Base-by-base conservation (phyloP, 2,113 vertebrate species). In the Cranoglanis bouderius region DNA sequence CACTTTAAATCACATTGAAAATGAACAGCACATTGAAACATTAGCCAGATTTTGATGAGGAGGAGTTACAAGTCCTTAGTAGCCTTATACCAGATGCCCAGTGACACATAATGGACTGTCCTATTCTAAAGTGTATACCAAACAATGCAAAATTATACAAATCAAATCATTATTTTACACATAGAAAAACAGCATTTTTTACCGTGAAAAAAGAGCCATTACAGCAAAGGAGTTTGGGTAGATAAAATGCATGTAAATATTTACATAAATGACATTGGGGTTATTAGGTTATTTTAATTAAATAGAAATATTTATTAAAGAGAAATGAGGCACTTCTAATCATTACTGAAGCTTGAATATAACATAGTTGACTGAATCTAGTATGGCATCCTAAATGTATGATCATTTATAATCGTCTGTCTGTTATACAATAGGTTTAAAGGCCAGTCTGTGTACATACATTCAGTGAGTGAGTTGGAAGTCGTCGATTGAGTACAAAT, bases 141-240 rank as follows among this genome's bases (percentile, higher is more conserved):
- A 90, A 77, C 46, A 84, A 89, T 92, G 32, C n/a, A 84, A 82
- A 82, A 89, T 88, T 90, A 90, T 93, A 87, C 90, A 93, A 75
- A 91, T 88, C 10, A 53, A 14, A 90, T 87, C 88, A 86, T 90
- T 40, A 67, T 84, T 57, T 92, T 93, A 91, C 92, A 94, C 90
- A 89, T 90, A 92, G 90, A 74, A 92, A 55, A 83, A 93, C 91
- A 87, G 93, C 91, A 93, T 92, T 91, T 26, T 86, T 26, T 43
- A 85, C 59, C 86, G 63, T 85, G 46, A 85, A 49, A 49, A 85
- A 89, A 83, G 85, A 8, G 4, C 38, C 26, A 67, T 83, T 61
- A 75, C 38, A 51, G 18, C 16, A 72, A 70, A 82, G 82, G 61
- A 53, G 55, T 82, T 67, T 86, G 77, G 46, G 65, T 82, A 40